phyloP scores from a whole-genome alignment of 2,888 invertebrate species.

The Platycnemis pennipes region DNA sequence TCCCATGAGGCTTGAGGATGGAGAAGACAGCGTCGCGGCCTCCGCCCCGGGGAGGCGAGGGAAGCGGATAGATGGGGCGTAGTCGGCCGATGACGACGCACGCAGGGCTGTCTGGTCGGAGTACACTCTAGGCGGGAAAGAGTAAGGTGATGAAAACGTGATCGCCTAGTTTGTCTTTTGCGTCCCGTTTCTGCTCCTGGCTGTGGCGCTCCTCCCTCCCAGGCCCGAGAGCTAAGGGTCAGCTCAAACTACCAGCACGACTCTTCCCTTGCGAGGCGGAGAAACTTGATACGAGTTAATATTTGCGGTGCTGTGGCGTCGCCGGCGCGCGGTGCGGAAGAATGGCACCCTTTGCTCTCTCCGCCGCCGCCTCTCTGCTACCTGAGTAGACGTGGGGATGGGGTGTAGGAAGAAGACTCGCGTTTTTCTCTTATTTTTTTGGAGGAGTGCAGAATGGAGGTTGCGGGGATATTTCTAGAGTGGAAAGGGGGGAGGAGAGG shows the following conservation, averaged over 20 bases:
- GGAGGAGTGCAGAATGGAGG: neutral
- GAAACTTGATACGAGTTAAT: neutral
- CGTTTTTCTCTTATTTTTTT: neutral
- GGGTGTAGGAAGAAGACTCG: neutral
- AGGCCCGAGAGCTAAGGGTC: neutral
- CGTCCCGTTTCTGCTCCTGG: neutral
- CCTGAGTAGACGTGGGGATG: neutral
- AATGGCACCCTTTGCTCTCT: neutral
- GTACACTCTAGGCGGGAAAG: neutral
- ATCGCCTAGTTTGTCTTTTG: neutral
- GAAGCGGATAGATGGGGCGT: neutral
- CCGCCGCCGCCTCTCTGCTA: neutral
- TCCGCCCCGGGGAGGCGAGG: neutral
- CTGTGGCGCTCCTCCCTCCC: neutral
- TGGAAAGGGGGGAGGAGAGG: neutral
- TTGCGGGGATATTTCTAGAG: neutral
- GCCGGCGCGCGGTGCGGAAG: neutral
- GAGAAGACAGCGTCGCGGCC: neutral
- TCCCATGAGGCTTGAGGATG: neutral
- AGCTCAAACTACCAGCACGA: neutral
- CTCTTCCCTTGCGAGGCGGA: neutral
- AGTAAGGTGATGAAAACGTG: neutral
- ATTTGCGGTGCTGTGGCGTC: neutral
- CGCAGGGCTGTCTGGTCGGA: neutral
- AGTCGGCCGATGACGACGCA: neutral